Evolutionary conservation across 2,797 vertebrate species (phyloP), one percentile per base, ranked within the genome.

Genomic region (Zenarchopterus dispar): DNA sequence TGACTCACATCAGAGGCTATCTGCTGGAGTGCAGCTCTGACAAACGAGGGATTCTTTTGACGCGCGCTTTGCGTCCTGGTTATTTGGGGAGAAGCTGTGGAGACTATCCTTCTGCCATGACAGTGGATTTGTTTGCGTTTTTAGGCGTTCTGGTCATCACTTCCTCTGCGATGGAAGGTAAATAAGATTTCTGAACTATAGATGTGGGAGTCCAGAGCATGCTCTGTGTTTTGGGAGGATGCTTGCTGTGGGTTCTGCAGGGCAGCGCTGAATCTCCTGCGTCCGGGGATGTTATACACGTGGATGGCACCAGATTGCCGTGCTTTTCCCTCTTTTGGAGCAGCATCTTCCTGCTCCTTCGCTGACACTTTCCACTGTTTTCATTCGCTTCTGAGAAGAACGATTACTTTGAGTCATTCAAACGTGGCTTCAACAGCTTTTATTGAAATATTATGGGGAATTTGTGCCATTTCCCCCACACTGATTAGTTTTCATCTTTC

Each of bases 91-190:
- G 76, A 52, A 59, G 80, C 77, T 77, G 92, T 81, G 91, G 89
- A 89, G 69, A 89, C 74, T 70, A 86, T 85, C 78, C 58, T 54
- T 67, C 64, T 88, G 88, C 89, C 92, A 93, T 94, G 93, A 86
- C 89, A 73, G 88, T 90, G 92, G 93, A 92, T 93, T 90, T 93
- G 90, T 84, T 92, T 77, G 84, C 89, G 87, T 81, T 93, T 62
- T 66, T 94, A 54, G 90, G 90, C 88, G 85, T 70, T 74, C 81
- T 94, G 81, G 72, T 92, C 84, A 72, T 88, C 82, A 74, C 92
- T 33, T 91, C 91, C 51, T 92, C 91, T 60, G 92, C 90, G 42
- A 92, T 94, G 91, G 93, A 94, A 94, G 93, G 93, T 94, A 93
- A 93, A 84, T 80, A 31, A 77, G 4, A 66, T 17, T 46, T 44